phyloP scores from a whole-genome alignment of 1,140 invertebrate species.

The Drosophila lini region DNA sequence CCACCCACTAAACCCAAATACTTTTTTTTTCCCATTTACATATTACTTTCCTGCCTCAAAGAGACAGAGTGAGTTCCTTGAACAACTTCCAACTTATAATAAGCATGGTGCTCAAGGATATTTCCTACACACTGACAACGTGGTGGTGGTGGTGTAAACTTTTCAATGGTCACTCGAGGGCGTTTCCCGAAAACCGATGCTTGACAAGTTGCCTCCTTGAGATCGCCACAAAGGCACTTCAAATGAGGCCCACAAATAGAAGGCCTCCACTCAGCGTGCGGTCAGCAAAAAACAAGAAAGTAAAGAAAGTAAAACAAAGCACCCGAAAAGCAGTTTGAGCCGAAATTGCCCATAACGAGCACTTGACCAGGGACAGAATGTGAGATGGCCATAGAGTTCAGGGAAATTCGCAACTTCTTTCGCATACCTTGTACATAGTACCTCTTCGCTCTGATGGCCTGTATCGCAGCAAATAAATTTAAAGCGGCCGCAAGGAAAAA shows the following conservation, averaged over 20 bases:
- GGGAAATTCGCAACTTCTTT: slow-evolving; percentile 45
- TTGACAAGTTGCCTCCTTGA: slow-evolving; percentile 56
- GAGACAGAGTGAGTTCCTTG: not conserved
- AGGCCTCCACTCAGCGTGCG: slow-evolving; percentile 48
- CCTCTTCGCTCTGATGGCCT: slow-evolving; percentile 36
- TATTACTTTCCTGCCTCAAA: slow-evolving; percentile 11
- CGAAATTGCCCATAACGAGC: slow-evolving; percentile 78
- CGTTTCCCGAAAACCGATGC: slow-evolving; percentile 55
- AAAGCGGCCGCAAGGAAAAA: slow-evolving; percentile 45
- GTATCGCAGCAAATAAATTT: slow-evolving; percentile 56
- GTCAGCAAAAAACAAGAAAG: slow-evolving; percentile 60
- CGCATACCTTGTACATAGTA: slow-evolving; percentile 41
- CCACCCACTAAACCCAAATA: not conserved
- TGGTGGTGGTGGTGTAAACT: slow-evolving; percentile 34
- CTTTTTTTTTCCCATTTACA: not conserved
- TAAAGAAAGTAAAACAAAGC: slow-evolving; percentile 39
- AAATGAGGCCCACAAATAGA: slow-evolving; percentile 40
- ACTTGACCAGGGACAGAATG: slow-evolving; percentile 69
- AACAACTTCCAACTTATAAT: slow-evolving; percentile 25
- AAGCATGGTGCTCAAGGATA: slow-evolving; percentile 22
- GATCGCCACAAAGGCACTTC: slow-evolving; percentile 61
- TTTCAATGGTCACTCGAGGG: slow-evolving; percentile 68
- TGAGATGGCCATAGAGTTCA: slow-evolving; percentile 61
- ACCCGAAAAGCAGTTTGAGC: slow-evolving; percentile 50
- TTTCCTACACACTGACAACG: slow-evolving; percentile 43